Conservation (phyloP, 2,113 vertebrate genomes). For the Crotalus tigris region DNA sequence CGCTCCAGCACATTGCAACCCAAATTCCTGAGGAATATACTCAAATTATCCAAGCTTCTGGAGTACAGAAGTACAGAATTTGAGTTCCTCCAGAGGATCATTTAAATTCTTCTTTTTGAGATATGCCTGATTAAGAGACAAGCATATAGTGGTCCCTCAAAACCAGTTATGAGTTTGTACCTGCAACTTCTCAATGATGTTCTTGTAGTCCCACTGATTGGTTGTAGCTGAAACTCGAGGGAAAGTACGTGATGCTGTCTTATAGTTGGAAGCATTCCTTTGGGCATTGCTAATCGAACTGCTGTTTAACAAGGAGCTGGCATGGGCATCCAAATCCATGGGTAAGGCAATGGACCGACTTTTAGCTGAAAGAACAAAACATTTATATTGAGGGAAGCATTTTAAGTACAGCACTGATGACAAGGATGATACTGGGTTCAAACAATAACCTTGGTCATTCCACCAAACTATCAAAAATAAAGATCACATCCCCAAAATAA, state of each 20-base stretch:
- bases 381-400: neutral
- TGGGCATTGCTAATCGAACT: conserved; percentile 71
- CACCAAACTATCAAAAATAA: neutral
- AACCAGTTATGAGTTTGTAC: conserved; percentile 47
- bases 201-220: conserved; percentile 98
- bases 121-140: neutral
- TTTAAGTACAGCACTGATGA: no score
- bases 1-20: neutral
- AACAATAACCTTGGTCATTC: neutral
- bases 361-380: conserved; percentile 74
- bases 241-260: conserved; percentile 70
- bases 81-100: neutral
- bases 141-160: neutral
- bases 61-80: neutral
- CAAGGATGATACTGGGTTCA: neutral
- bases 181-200: conserved; percentile 98
- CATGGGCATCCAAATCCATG: conserved; percentile 87
- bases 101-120: neutral
- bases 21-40: neutral
- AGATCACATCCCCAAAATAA: neutral
- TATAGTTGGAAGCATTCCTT: conserved; percentile 80
- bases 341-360: conserved; percentile 83
- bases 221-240: conserved; percentile 70
- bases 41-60: neutral
- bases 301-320: conserved; percentile 79